These are phyloP conservation scores for Lobophora halterata DNA, from an alignment of 2,888 invertebrate species.

Conservation along the genomic window DNA sequence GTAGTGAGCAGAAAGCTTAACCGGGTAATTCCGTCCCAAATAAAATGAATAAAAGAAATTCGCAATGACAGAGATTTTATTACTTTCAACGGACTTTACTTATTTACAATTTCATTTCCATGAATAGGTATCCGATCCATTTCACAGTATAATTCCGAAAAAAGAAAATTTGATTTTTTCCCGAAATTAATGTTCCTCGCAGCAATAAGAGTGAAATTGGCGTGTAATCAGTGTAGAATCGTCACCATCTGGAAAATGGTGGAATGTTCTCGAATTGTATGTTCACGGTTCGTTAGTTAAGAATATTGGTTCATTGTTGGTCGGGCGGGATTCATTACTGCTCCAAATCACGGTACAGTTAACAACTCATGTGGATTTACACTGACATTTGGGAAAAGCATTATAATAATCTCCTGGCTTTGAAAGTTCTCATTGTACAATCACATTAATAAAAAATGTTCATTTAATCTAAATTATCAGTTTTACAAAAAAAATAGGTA, in stretches of 20 bases:
- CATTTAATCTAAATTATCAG: no score
- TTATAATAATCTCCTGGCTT: no score
- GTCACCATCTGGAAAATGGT: constrained; percentile 63
- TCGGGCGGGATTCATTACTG: constrained; percentile 50
- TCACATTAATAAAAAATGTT: no score
- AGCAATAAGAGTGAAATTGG: constrained; percentile 60
- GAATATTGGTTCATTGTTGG: constrained; percentile 64
- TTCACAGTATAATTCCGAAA: constrained; percentile 31
- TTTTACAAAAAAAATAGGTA: no score
- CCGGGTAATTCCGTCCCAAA: no score
- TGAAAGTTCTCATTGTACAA: no score
- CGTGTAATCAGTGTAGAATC: constrained; percentile 57
- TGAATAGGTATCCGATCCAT: constrained; percentile 32
- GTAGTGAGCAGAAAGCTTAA: no score
- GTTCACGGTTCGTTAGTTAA: constrained; percentile 58
- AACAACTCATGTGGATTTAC: constrained; percentile 6
- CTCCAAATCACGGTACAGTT: constrained; percentile 27
- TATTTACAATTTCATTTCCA: constrained; percentile 23
- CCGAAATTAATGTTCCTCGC: constrained; percentile 45
- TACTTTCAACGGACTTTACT: constrained; percentile 9
- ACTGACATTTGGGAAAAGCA: no score
- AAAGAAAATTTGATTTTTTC: constrained; percentile 30
- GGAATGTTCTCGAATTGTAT: constrained; percentile 55
- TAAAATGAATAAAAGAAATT: no score
- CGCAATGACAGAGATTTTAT: constrained; percentile 2